Evolutionary conservation across 2,797 vertebrate species (phyloP), one percentile per base, ranked within the genome.

Genomic region (Cryptoblepharus egeriae): DNA sequence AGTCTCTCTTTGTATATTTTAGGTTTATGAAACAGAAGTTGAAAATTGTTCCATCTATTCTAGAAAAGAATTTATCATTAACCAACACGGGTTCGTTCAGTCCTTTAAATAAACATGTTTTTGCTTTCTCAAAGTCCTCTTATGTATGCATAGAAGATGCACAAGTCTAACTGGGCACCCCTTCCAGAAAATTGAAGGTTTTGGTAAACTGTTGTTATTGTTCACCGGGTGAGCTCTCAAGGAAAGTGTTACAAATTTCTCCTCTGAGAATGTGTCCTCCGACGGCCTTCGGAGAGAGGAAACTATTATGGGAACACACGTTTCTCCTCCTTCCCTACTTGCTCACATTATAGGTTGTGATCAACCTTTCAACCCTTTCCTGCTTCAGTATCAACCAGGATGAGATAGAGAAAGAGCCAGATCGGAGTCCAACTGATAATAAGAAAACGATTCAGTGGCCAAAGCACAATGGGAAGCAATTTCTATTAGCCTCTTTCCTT

Each of bases 391-490:
- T 67, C 28, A 30, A 16, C 26, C 28, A 65, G n/a, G 26, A 32
- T 22, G 70, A 24, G 30, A 32, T 13, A 63, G 45, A 42, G 67
- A 57, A 65, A 18, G 61, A 67, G 49, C 28, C 28, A 55, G 58
- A n/a, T 42, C 79, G 15, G 71, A 24, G 11, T 75, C 39, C 3
- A 28, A 39, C 61, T 30, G 61, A 73, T 30, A 65, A 74, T 52
- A 8, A 63, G 61, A 57, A 75, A 39, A 35, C 9, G 61, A 74
- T 67, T 39, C 61, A 37, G 26, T 60, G 64, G 18, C 82, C 61
- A 60, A 74, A 79, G 55, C 65, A 67, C 65, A 74, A 84, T 60
- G 57, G 15, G 57, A 60, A 60, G 55, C 32, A 28, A 73, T 74
- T 84, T 79, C 55, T 79, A 26, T 60, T 68, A 72, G 26, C 18